phyloP scores from a whole-genome alignment of 2,797 vertebrate genomes.

The Morelia viridis region DNA sequence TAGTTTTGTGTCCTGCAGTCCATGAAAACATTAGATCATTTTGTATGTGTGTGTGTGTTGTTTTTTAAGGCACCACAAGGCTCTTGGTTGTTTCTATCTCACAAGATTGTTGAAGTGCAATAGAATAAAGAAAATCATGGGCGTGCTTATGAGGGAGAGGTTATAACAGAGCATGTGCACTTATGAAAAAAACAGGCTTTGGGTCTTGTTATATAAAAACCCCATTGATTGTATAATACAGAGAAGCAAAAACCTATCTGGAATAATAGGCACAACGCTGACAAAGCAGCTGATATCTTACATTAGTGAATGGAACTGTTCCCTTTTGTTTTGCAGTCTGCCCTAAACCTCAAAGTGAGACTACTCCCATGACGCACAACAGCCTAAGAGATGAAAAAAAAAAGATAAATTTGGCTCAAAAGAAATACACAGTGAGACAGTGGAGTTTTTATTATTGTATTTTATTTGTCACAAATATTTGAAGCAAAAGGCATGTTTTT shows the following conservation, averaged over 20 bases:
- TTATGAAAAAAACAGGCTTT: neutral
- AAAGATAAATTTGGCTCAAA: neutral
- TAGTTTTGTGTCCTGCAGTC: neutral
- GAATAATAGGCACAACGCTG: neutral
- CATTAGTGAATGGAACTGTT: neutral
- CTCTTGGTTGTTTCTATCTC: neutral
- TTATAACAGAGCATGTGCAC: neutral
- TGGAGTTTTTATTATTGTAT: neutral
- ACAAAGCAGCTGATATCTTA: neutral
- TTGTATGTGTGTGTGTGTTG: neutral
- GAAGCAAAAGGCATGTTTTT: neutral
- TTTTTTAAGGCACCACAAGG: neutral
- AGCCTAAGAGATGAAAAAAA: neutral
- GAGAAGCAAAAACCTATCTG: neutral
- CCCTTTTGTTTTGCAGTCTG: neutral
- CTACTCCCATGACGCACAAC: too few species aligned
- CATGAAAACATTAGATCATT: neutral
- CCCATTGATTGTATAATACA: neutral
- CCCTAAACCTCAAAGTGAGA: too few species aligned
- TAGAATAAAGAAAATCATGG: neutral
- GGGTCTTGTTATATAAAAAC: neutral
- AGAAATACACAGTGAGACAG: neutral
- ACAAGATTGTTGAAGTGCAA: neutral
- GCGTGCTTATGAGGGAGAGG: neutral
- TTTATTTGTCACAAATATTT: constrained; percentile 4